Evolutionary conservation across 2,113 vertebrate species (phyloP), one percentile per base, ranked within the genome.

Genomic region (Campylomormyrus tamandua): DNA sequence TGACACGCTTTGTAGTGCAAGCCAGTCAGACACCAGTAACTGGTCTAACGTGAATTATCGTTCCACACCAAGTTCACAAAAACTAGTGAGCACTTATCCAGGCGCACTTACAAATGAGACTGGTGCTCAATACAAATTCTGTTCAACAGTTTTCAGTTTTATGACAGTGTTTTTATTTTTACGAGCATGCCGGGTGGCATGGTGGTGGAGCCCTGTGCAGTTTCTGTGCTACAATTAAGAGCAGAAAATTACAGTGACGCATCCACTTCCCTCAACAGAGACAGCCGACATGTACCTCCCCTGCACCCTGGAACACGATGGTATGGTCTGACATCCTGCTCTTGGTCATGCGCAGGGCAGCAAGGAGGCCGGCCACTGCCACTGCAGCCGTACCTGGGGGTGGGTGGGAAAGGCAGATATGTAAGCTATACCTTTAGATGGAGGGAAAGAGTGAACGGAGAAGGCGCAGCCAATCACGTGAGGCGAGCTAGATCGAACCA

Each of bases 281-380:
- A 58, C 45, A 39, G 0, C 13, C 13, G 24, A 46, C 35, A 91
- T 92, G 13, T 93, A 99, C 98, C 96, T 99, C 98, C 87, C 98
- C 98, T 92, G 98, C 98, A 91, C 98, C 98, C 94, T 99, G 98
- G 94, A 99, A 99, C 58, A 99, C 92, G 9, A 99, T 92, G 27
- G 95, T 99, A 77, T 99, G 98, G 93, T 99, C 97, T 5, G 95
- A 96, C 92, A 99, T 96, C 92, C 95, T 98, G 95, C 95, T 99
- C 94, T 96, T 96, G 92, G 98, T 99, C 94, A 99, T 95, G 83
- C 97, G 96, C 46, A 99, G 96, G 89, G 98, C 97, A 46, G 97
- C 97, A 86, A 99, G 95, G 56, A 99, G 96, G 87, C 98, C 98
- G 13, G 98, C 98, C 56, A 99, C 97, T 3, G 98, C 98, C 48